Evolutionary conservation across 2,113 vertebrate genomes (phyloP), one percentile per base, ranked within the genome.

Genomic region (Coryphaenoides rupestris): DNA sequence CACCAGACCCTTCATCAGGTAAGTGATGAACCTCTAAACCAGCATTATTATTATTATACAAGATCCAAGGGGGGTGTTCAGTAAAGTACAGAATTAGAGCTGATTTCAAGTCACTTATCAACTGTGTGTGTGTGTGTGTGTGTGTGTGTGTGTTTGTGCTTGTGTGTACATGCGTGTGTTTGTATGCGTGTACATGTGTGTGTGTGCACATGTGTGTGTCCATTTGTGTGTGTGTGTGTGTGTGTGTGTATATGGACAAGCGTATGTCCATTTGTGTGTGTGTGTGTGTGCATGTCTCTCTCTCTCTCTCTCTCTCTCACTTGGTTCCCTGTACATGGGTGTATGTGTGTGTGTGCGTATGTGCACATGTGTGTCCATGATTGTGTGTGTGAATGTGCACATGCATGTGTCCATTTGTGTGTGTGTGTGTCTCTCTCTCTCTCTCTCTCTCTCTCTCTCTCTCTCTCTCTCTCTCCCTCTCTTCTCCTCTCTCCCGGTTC

Each of bases 1-100:
- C 54, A 98, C 95, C 67, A 93, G 93, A 70, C 97, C 97, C 75
- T 98, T 99, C 87, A 98, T 99, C 92, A 99, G 97, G 97, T 99
- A 92, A 55, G 61, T 10, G 9, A 9, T 9, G 9, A 12, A 40
- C 33, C 13, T 40, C 33, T 12, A 40, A 40, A 40, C 33, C 33
- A 40, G 2, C 2, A 12, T 40, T 40, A 40, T 10, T 9, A 12
- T 40, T 40, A 40, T 40, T 13, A 13, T 40, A 40, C 9, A 40
- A 40, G 33, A 40, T 40, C 9, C 13, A 7, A 7, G 9, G 33
- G 7, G 33, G 9, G 33, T 40, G 13, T 40, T 12, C 33, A 40
- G 6, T 40, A 40, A n/a, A n/a, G n/a, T n/a, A n/a, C n/a, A n/a
- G 10, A 40, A 12, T 7, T 12, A 40, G 16, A n/a, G 15, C 47